phyloP scores from a whole-genome alignment of 2,888 invertebrate species.

The Drosophila neotestacea region DNA sequence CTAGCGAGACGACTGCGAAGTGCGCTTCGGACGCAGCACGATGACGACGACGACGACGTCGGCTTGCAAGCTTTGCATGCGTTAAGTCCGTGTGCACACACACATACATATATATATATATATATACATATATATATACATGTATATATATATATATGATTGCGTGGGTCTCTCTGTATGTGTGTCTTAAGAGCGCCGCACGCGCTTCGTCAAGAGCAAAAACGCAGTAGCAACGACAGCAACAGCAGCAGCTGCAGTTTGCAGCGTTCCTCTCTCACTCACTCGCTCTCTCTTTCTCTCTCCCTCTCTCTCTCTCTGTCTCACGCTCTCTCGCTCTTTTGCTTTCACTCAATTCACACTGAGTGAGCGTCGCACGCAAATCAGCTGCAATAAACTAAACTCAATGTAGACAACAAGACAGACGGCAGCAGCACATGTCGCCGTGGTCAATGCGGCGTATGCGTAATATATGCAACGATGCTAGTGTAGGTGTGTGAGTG shows the following conservation, averaged over 20 bases:
- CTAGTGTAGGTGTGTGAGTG: background rate
- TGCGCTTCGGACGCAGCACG: slow-evolving; percentile 63
- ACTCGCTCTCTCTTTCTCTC: background rate
- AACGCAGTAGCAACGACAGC: slow-evolving; percentile 52
- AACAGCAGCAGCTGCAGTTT: slow-evolving; percentile 44
- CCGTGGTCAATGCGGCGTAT: slow-evolving; percentile 71
- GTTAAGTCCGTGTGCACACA: slow-evolving; percentile 9
- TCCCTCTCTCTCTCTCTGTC: background rate
- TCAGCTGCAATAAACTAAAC: slow-evolving; percentile 57
- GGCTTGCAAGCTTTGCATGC: slow-evolving; percentile 50
- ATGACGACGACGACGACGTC: slow-evolving; percentile 37
- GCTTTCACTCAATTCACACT: slow-evolving; percentile 56
- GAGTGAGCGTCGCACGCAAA: slow-evolving; percentile 60
- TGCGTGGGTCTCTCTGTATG: slow-evolving; percentile 28
- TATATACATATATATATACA: background rate
- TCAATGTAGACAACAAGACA: slow-evolving; percentile 35
- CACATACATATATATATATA: background rate
- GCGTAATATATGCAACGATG: slow-evolving; percentile 57
- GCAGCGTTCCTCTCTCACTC: slow-evolving; percentile 27
- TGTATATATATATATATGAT: background rate
- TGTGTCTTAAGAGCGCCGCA: slow-evolving; percentile 72
- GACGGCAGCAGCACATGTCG: slow-evolving; percentile 40
- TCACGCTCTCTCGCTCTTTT: slow-evolving; percentile 43
- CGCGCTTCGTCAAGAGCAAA: slow-evolving; percentile 67
- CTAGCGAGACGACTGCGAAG: slow-evolving; percentile 49